Evolutionary conservation across 2,888 invertebrate species (phyloP), one percentile per base, ranked within the genome.

Genomic region (Acanthopleura granulata): DNA sequence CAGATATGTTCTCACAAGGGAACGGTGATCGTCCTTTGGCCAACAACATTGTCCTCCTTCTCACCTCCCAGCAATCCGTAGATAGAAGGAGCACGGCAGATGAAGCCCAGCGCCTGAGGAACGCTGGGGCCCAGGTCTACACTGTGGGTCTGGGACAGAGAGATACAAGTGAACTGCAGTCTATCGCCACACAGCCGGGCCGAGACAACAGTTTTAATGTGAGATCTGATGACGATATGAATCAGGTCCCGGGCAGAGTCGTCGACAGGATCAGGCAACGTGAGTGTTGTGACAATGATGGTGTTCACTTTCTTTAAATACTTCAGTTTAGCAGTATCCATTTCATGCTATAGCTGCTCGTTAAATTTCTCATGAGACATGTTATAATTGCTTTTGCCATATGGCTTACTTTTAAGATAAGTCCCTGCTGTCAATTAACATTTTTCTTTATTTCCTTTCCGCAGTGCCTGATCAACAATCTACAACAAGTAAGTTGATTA

Each of bases 11-110:
- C 75, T 78, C 78, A 14, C 75, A 76, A 1, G 50, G 72, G 15
- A 78, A 79, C 27, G 88, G 88, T 11, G 88, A 88, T 78, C 62
- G 86, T 14, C 78, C 79, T 12, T 80, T 76, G 72, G 84, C 85
- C 29, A 81, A 81, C 40, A 87, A 87, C 75, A 81, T 83, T 69
- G 80, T 84, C 57, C 76, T 88, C 40, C 69, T 86, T 27, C 74
- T 88, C 62, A 87, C 87, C 14, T 86, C 85, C 25, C 79, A 79
- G 12, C 49, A 71, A 14, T 71, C 71, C 9, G 18, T 71, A n/a
- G 40, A 49, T 16, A n/a, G 49, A 4, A 18, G 29, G 29, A 6
- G 25, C 22, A 66, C 66, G 3, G 15, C 25, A 14, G 3, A 22
- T 6, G 66, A 66, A 27, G 66, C 66, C 18, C 3, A 6, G 29